phyloP scores from a whole-genome alignment of 2,888 invertebrate species.

The Abrostola triplasia region DNA sequence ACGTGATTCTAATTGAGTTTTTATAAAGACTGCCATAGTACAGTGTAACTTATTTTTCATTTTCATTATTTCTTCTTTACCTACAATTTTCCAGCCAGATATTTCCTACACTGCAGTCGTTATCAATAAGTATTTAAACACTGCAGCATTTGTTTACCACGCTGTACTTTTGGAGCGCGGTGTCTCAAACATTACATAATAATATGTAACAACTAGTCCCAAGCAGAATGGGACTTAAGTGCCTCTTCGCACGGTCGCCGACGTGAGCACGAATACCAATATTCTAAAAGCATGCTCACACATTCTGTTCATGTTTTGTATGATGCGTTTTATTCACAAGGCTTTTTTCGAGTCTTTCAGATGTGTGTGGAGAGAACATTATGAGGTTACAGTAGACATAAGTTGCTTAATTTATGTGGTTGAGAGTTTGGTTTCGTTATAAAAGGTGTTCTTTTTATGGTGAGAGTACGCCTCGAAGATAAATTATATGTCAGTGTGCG shows the following conservation, averaged over 20 bases:
- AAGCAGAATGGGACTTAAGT: constrained; percentile 55
- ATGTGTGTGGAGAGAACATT: constrained; percentile 39
- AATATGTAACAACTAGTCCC: constrained; percentile 57
- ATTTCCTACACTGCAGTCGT: background rate
- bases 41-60: no score
- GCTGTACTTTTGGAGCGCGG: constrained; percentile 19
- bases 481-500: background rate
- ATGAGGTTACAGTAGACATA: constrained; percentile 42
- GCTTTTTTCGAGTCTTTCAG: constrained; percentile 38
- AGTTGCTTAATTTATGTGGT: constrained; percentile 43
- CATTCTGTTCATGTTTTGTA: constrained; percentile 54
- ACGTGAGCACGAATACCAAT: constrained; percentile 69
- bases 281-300: constrained; percentile 69
- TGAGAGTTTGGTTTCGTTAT: constrained; percentile 20
- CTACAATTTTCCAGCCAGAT: no score
- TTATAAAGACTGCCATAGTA: no score
- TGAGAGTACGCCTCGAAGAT: background rate
- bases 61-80: no score
- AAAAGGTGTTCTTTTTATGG: constrained; percentile 22
- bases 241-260: constrained; percentile 52
- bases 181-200: constrained; percentile 41
- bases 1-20: no score
- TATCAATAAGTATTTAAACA: constrained; percentile 3
- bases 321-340: constrained; percentile 55
- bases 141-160: constrained; percentile 18